Conservation (phyloP, 2,797 vertebrate genomes). For the Pipistrellus pipistrellus region DNA sequence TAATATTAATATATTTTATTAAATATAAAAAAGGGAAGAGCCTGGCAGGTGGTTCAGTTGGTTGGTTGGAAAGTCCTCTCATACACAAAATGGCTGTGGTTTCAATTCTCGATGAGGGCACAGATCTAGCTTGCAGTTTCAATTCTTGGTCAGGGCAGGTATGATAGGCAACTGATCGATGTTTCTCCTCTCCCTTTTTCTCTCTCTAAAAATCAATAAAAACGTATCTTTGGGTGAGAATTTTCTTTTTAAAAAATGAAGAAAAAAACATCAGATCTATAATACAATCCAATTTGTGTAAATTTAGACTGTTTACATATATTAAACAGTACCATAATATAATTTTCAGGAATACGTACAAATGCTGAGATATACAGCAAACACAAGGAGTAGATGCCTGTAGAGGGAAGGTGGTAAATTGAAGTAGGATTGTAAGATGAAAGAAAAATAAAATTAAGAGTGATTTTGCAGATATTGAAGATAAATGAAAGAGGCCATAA, state of each 20-base stretch:
- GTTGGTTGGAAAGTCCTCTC: no score
- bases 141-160: no score
- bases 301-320: not conserved
- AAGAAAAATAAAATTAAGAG: not conserved
- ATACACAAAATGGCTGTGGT: no score
- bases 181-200: not conserved
- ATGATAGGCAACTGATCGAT: not conserved
- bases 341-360: not conserved
- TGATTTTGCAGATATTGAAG: not conserved
- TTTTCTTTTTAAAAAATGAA: no score
- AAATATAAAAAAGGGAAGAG: not conserved
- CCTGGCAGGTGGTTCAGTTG: no score
- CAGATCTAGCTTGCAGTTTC: no score
- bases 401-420: not conserved
- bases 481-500: not conserved
- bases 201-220: not conserved
- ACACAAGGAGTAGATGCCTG: not conserved
- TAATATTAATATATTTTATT: not conserved
- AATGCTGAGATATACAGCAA: not conserved
- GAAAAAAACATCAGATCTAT: not conserved
- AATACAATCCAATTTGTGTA: not conserved
- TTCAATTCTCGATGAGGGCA: no score
- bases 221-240: not conserved
- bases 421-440: not conserved
- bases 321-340: not conserved